Base-by-base conservation (phyloP, 2,888 invertebrate species). In the Anagyrus pseudococci region DNA sequence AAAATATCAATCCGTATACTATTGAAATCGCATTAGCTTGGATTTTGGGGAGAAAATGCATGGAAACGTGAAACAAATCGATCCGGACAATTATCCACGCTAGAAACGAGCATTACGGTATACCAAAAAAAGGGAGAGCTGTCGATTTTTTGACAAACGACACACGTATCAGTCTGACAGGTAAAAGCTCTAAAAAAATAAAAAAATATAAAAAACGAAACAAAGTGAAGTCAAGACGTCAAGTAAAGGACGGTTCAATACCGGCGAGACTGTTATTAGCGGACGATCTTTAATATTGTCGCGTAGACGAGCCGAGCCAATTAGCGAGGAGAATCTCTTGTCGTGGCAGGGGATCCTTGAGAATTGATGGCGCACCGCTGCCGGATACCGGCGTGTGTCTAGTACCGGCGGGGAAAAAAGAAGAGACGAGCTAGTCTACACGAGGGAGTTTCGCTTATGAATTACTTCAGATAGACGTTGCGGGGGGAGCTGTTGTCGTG, bases 291-390 rank as follows among this genome's bases (percentile, higher is more conserved):
- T 33, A 54, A 43, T 44, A 37, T 57, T 49, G 40, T 33, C 43
- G 19, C 20, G 37, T 6, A 26, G 23, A n/a, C 17, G 48, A 40
- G 33, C 26, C 8, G 52, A 40, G 43, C 63, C 63, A 63, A 63
- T 63, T 63, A 63, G 63, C 54, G 17, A 17, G 15, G 43, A 20
- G 8, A 7, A 43, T 43, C 43, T 8, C 10, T 37, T 20, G 46
- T 50, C 55, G 56, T 19, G 23, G 19, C n/a, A 7, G 49, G n/a
- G 40, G 58, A 55, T 60, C 64, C 53, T 56, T 37, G 57, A 44
- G 19, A 54, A 65, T 65, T 61, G 49, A 65, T 61, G 52, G 49
- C 49, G 43, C 52, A 17, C 37, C 22, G 4, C 55, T 46, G 55
- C 43, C 25, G 50, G 61, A 61, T 55, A 44, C 56, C 33, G 22